Evolutionary conservation across 2,888 invertebrate genomes (phyloP), one percentile per base, ranked within the genome.

Genomic region (Elegia similella): DNA sequence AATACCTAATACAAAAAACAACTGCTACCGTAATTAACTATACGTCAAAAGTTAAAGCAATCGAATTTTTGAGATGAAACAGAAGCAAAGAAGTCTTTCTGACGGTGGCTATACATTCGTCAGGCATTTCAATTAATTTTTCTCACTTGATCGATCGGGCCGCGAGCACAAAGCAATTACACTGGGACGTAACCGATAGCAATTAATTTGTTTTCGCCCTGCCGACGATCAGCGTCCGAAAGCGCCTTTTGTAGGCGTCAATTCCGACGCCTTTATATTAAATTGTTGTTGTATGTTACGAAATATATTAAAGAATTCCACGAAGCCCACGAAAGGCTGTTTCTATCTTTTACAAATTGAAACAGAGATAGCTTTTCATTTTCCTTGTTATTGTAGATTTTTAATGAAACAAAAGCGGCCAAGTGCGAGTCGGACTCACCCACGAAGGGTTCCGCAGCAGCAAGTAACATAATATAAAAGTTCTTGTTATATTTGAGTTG

Each of bases 161-260:
- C 73, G 75, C 75, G 80, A 77, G 83, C 84, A 88, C 84, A 88
- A 86, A 86, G 87, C 86, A 88, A 89, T 89, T 88, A 88, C 78
- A 82, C 76, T 78, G 81, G 78, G 78, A 78, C 82, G 83, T 84
- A 84, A 85, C 84, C 86, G 80, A 88, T 86, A 82, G 84, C 88
- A 89, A 90, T 89, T 88, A 90, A 88, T 89, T 88, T 86, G 84
- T 86, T 86, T 88, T 83, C 84, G 83, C 85, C 72, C 80, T 46
- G 50, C 50, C 81, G 68, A 63, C 79, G 84, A 76, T 63, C 84
- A 78, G 67, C 81, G 76, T 75, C 80, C 82, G 79, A 78, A 74
- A 76, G 75, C 72, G 75, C 78, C 81, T 82, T 84, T 84, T 84
- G 79, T 80, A 77, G 70, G 75, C 78, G 77, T 79, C 82, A 77